Percentiles rank a stretch among this genome's conserved stretches.
These are phyloP conservation scores for Gopherus flavomarginatus DNA, from an alignment of 2,113 vertebrate genomes.

Conservation along the genomic window DNA sequence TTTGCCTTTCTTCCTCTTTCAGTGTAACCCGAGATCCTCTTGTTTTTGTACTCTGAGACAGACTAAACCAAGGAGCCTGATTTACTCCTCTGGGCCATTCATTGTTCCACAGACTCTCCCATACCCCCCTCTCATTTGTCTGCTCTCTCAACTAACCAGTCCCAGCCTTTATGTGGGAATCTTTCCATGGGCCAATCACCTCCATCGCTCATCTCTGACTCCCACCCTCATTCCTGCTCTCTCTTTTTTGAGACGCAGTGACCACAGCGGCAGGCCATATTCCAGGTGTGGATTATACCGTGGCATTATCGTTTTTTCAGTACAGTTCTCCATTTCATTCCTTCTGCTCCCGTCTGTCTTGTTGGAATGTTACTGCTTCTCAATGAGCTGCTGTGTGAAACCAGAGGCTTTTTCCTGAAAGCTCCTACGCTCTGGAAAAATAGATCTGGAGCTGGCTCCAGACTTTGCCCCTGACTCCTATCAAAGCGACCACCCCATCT, in stretches of 20 bases:
- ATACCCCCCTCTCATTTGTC: neutral
- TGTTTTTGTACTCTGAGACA: neutral
- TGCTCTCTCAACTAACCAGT: neutral
- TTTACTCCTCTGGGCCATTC: neutral
- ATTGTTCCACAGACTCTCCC: neutral
- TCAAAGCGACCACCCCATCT: neutral
- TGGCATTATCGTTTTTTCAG: neutral
- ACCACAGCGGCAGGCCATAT: neutral
- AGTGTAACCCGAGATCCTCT: neutral
- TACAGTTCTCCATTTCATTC: neutral
- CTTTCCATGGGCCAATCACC: neutral
- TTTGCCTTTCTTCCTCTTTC: neutral
- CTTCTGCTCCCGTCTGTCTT: rapidly evolving
- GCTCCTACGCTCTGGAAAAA: neutral
- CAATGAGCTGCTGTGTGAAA: neutral
- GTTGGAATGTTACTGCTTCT: neutral
- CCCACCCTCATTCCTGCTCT: neutral
- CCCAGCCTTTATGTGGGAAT: neutral
- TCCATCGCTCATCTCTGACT: neutral
- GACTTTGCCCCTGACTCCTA: rapidly evolving
- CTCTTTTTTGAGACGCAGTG: neutral
- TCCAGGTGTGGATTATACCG: rapidly evolving
- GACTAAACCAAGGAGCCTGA: neutral
- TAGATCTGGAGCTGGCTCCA: neutral
- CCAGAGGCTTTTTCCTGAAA: no score